phyloP scores from a whole-genome alignment of 2,888 invertebrate species.

The Candidula unifasciata region DNA sequence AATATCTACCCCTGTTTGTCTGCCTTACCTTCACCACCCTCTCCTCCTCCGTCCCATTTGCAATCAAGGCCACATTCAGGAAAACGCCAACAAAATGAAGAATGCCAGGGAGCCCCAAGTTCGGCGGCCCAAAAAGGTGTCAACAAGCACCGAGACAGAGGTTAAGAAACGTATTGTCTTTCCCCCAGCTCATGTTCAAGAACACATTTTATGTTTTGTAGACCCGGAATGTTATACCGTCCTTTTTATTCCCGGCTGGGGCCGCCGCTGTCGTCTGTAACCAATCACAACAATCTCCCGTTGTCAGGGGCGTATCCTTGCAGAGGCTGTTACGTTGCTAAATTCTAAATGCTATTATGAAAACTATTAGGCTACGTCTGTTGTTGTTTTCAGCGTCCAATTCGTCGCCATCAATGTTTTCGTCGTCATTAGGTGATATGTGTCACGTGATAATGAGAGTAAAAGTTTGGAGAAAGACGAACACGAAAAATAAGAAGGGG shows the following conservation, averaged over 20 bases:
- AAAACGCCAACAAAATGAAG: not conserved
- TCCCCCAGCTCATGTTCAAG: not conserved
- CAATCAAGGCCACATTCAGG: not conserved
- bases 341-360: too few species aligned
- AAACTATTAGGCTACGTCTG: too few species aligned
- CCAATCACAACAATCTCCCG: too few species aligned
- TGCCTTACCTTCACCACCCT: not conserved
- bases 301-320: too few species aligned
- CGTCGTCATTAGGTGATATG: too few species aligned
- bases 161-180: constrained; percentile 34
- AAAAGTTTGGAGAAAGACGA: too few species aligned
- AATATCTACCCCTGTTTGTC: not conserved
- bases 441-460: too few species aligned
- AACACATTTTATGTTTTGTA: constrained; percentile 36
- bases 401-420: too few species aligned
- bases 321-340: too few species aligned
- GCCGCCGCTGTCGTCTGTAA: not conserved
- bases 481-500: too few species aligned
- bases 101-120: not conserved
- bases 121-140: constrained; percentile 14
- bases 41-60: not conserved
- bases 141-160: constrained; percentile 11
- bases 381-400: too few species aligned
- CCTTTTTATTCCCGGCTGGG: not conserved
- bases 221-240: not conserved